These are phyloP conservation scores for Rugalucina vietnamica DNA, from an alignment of 2,888 invertebrate species.

Conservation along the genomic window DNA sequence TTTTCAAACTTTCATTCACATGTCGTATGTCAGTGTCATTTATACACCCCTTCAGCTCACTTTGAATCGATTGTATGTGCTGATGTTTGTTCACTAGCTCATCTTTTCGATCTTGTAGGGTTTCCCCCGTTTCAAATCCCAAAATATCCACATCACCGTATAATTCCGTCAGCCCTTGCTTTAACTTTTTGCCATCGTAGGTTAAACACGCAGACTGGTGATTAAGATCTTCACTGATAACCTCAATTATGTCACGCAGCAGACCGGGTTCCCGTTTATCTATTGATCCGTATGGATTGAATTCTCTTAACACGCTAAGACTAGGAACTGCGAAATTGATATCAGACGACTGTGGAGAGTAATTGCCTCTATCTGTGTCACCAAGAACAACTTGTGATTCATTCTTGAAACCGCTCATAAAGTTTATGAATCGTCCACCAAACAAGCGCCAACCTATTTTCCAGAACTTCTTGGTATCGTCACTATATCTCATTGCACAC, in stretches of 20 bases:
- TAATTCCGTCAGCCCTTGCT: conserved; percentile 41
- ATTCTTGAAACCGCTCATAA: conserved; percentile 28
- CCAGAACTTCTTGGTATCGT: conserved; percentile 21
- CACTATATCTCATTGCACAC: neutral
- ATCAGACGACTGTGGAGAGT: conserved; percentile 15
- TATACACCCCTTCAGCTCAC: too few species aligned
- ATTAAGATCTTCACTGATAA: neutral
- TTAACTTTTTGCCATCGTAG: conserved; percentile 59
- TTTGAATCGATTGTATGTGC: too few species aligned
- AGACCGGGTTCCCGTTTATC: conserved; percentile 23
- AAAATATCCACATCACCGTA: conserved; percentile 52
- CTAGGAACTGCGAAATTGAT: conserved; percentile 49
- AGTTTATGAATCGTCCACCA: conserved; percentile 27
- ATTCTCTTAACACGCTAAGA: conserved; percentile 22
- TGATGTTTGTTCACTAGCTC: too few species aligned
- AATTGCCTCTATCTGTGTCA: neutral
- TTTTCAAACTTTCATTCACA: too few species aligned
- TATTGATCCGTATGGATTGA: conserved; percentile 18
- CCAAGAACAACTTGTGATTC: neutral
- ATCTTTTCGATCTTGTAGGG: conserved; percentile 27
- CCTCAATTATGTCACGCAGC: conserved; percentile 23
- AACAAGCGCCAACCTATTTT: conserved; percentile 15
- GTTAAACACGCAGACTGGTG: conserved; percentile 46
- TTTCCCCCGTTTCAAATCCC: conserved; percentile 40
- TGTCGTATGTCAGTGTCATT: too few species aligned